Base-by-base conservation (phyloP, 2,797 vertebrate genomes). In the Sebastes elongatus region DNA sequence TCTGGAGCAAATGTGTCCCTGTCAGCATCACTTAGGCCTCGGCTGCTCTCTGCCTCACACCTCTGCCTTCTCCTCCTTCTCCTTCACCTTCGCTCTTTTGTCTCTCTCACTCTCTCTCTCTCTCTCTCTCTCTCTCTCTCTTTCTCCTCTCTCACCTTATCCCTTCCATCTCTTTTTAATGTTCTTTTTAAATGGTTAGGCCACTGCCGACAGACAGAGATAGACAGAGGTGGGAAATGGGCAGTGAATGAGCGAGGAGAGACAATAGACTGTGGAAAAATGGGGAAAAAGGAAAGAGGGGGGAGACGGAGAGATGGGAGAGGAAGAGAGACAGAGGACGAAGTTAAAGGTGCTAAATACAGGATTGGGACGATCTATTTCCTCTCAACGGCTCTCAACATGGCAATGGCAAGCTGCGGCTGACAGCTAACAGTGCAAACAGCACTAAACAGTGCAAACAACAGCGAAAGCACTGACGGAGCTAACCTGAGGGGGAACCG, bases 1-100 rank as follows among this genome's bases (percentile, higher is more conserved):
- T 93, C 92, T 90, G 88, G 85, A 94, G 94, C 91, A 93, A 95
- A 95, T 92, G 91, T 94, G 93, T 94, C 94, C 92, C 92, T 93
- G 95, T 95, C 95, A 94, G 93, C 86, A 92, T 93, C 93, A 87
- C 91, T 95, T 94, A 94, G 86, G 80, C 83, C 83, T 84, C 81
- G 9, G 7, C 83, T 81, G 90, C 86, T 89, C 86, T 71, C 85
- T 53, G 72, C 71, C 88, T 86, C 83, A 65, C 88, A 90, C 88
- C 77, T 84, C 81, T 9, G 22, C 63, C 80, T 63, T 59, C 46
- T 16, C 70, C 55, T 61, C 74, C 64, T 49, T 63, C 81, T 72
- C 79, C 66, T 75, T 82, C 85, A 73, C 84, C 86, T 87, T 72
- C 82, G 10, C 78, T 76, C 67, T 70, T 53, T 57, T 32, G 3